phyloP scores from a whole-genome alignment of 2,113 vertebrate genomes.

The Plectropomus leopardus region DNA sequence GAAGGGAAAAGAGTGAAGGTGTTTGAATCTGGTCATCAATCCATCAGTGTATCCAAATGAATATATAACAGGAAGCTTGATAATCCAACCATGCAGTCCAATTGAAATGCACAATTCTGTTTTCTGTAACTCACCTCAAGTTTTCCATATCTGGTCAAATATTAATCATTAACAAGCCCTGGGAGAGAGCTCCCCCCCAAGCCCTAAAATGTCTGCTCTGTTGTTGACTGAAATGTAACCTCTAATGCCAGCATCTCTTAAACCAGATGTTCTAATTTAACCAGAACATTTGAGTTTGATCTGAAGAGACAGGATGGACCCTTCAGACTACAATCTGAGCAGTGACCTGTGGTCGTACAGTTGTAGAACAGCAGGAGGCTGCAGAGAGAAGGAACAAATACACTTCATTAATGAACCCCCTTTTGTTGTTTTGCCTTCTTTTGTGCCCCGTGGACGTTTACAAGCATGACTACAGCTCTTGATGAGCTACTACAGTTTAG shows the following conservation, averaged over 20 bases:
- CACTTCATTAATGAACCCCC: constrained; percentile 23
- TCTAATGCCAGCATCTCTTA: constrained; percentile 2
- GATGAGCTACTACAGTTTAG: neutral
- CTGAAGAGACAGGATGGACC: constrained; percentile 45
- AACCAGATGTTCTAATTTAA: constrained; percentile 38
- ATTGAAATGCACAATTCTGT: neutral
- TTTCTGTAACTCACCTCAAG: neutral
- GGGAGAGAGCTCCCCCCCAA: neutral
- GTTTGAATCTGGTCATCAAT: neutral
- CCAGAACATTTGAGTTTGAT: constrained; percentile 54
- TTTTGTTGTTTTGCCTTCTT: neutral
- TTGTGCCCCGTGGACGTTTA: constrained; percentile 6
- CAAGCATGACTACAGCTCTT: neutral
- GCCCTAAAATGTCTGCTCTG: neutral
- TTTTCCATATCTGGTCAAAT: neutral
- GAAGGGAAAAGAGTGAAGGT: neutral
- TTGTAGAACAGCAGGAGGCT: constrained; percentile 48
- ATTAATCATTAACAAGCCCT: constrained; percentile 21
- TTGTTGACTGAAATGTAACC: neutral
- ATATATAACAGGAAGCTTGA: neutral
- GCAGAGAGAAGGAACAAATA: neutral
- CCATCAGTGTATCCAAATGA: neutral
- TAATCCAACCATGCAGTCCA: neutral
- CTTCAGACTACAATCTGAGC: constrained; percentile 26
- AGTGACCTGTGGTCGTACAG: constrained; percentile 58